Evolutionary conservation across 2,888 invertebrate genomes (phyloP).

Genomic region (Pandemis cinnamomeana): DNA sequence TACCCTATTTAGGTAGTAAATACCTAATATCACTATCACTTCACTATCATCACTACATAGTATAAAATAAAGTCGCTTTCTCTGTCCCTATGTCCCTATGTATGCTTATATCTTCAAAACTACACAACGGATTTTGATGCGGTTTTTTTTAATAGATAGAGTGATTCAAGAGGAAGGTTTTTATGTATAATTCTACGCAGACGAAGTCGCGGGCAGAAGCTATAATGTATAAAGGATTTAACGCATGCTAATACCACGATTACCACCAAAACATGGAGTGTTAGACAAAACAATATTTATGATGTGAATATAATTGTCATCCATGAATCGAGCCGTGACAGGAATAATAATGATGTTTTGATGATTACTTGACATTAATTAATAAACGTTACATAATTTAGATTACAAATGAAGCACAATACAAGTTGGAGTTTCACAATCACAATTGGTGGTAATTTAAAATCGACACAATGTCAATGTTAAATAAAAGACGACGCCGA

Average conservation of each 20-base stretch:
- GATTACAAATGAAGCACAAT: slow-evolving; percentile 11
- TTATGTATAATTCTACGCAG: too few species aligned
- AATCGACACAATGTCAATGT: slow-evolving; percentile 15
- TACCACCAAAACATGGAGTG: slow-evolving; percentile 15
- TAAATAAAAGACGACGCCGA: not conserved
- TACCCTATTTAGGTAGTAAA: too few species aligned
- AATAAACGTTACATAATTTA: slow-evolving; percentile 18
- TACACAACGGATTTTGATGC: too few species aligned
- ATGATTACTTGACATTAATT: slow-evolving; percentile 24
- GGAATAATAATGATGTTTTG: slow-evolving; percentile 31
- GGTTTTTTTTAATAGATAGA: too few species aligned
- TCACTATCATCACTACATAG: too few species aligned
- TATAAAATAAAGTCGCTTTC: too few species aligned
- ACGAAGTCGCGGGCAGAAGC: too few species aligned
- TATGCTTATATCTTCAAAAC: too few species aligned
- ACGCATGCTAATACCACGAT: slow-evolving; percentile 1
- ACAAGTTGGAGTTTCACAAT: not conserved
- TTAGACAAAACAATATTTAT: slow-evolving; percentile 28
- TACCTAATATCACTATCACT: too few species aligned
- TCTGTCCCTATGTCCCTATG: too few species aligned
- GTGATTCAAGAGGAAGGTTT: too few species aligned
- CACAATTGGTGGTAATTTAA: not conserved
- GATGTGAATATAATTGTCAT: slow-evolving; percentile 8
- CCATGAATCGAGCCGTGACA: slow-evolving; percentile 14
- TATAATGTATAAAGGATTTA: slow-evolving; percentile 6